A percentile compares a stretch with the other conserved stretches of the same genome.
Conservation (phyloP, 1,140 invertebrate species). For the Archivesica marissinica region DNA sequence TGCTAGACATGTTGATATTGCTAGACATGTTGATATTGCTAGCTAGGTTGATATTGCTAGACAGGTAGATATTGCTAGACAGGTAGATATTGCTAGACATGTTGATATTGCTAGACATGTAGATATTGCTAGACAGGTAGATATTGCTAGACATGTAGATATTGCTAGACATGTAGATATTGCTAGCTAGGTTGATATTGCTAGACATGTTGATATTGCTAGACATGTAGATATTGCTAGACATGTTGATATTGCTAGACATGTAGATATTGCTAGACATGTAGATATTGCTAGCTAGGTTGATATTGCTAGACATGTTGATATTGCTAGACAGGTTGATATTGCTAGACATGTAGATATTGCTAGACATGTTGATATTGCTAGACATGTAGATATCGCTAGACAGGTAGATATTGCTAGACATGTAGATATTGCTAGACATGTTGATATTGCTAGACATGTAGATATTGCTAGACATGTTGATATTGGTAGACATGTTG, state of each 20-base stretch:
- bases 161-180: not conserved
- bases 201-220: not conserved
- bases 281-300: not conserved
- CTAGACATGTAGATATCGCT: not conserved
- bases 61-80: not conserved
- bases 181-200: not conserved
- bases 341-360: not conserved
- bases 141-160: not conserved
- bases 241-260: not conserved
- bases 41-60: not conserved
- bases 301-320: not conserved
- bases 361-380: not conserved
- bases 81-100: not conserved
- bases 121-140: constrained; percentile 77
- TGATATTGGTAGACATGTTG: not conserved
- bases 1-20: not conserved
- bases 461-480: not conserved
- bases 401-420: not conserved
- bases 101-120: not conserved
- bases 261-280: not conserved
- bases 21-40: not conserved
- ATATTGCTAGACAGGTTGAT: constrained; percentile 79
- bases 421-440: not conserved
- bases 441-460: not conserved
- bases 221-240: not conserved